Conservation (phyloP, 23 tunicate genomes). For the Styela plicata region DNA sequence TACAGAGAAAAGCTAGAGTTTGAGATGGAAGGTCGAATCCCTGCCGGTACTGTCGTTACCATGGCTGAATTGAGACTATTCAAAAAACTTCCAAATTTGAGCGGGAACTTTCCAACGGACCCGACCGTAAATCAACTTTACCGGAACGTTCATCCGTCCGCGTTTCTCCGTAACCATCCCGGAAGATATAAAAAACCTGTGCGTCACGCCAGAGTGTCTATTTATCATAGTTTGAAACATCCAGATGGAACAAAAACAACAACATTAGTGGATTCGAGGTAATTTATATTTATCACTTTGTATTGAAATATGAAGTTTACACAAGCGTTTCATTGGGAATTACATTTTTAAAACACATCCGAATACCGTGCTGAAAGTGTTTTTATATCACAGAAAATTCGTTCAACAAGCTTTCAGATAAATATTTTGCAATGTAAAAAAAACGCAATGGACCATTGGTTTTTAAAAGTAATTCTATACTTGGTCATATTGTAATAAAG, state of each 20-base stretch:
- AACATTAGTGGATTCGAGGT: slow-evolving; percentile 69
- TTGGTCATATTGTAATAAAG: no score
- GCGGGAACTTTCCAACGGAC: slow-evolving; percentile 1
- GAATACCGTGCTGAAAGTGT: no score
- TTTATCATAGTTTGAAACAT: slow-evolving; percentile 46
- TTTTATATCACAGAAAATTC: no score
- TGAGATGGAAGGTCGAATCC: slow-evolving; percentile 82
- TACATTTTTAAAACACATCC: no score
- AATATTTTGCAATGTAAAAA: no score
- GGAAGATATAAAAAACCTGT: slow-evolving; percentile 27
- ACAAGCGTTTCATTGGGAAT: no score
- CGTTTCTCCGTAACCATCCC: slow-evolving; percentile 28
- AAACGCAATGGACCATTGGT: no score
- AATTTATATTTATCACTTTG: no score
- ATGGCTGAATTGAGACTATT: slow-evolving; percentile 71
- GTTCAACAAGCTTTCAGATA: no score
- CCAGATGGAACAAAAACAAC: slow-evolving; percentile 35
- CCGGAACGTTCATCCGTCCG: slow-evolving; percentile 31
- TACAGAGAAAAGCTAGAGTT: slow-evolving; percentile 66
- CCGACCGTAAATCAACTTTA: neutral
- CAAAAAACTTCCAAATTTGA: slow-evolving; percentile 72
- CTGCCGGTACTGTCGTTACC: slow-evolving; percentile 47
- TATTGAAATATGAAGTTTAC: no score
- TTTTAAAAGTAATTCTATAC: no score
- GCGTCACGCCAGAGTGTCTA: slow-evolving; percentile 60